Evolutionary conservation across 2,797 vertebrate species (phyloP).

Genomic region (Sebastes reedi): DNA sequence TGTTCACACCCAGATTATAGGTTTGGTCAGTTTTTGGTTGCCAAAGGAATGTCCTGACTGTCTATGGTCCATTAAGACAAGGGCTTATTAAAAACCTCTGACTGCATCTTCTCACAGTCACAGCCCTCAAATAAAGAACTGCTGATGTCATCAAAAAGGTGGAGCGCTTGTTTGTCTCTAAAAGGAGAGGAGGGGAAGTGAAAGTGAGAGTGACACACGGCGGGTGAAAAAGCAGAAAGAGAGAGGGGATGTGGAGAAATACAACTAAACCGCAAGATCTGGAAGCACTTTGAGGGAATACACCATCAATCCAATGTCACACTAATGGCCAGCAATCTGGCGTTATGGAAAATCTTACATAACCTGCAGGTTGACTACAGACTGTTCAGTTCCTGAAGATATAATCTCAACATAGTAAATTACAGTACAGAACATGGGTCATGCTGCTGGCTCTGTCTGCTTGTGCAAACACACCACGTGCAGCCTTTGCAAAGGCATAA

Average conservation of each 20-base stretch:
- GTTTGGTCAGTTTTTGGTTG: conserved; percentile 50
- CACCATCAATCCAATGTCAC: conserved; percentile 57
- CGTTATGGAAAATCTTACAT: conserved; percentile 41
- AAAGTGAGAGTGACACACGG: neutral
- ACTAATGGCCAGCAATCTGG: conserved; percentile 28
- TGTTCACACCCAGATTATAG: conserved; percentile 73
- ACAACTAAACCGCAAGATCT: conserved; percentile 47
- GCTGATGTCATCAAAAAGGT: conserved; percentile 3
- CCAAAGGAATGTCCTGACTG: conserved; percentile 48
- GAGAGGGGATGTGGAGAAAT: conserved; percentile 25
- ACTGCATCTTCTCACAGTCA: conserved; percentile 29
- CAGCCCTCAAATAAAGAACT: conserved; percentile 6
- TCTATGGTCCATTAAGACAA: conserved; percentile 42
- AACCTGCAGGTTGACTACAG: conserved; percentile 29
- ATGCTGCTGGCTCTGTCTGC: conserved; percentile 1
- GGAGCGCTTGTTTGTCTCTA: neutral
- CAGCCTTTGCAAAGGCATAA: neutral
- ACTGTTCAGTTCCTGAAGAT: neutral
- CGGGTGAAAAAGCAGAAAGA: neutral
- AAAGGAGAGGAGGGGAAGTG: neutral
- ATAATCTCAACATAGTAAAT: neutral
- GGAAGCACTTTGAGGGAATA: conserved; percentile 64
- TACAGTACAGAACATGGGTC: neutral
- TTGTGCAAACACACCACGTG: neutral
- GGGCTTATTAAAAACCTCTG: conserved; percentile 16